phyloP scores from a whole-genome alignment of 2,113 vertebrate genomes.

The Notothenia coriiceps region DNA sequence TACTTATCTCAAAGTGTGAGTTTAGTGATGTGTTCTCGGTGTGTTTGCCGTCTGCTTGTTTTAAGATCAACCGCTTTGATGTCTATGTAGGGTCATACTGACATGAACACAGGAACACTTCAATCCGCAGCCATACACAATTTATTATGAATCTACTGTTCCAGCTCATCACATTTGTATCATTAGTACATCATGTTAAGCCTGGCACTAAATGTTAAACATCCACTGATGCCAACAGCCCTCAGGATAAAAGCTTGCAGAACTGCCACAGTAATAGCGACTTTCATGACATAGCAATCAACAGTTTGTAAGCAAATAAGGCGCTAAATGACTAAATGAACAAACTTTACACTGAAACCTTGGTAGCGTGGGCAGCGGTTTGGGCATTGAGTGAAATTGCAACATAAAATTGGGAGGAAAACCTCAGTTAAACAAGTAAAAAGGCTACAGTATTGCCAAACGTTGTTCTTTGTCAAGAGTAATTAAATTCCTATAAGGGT shows the following conservation, averaged over 20 bases:
- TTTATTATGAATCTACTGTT: slow-evolving; percentile 45
- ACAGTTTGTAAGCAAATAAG: slow-evolving; percentile 49
- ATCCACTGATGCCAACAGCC: slow-evolving; percentile 29
- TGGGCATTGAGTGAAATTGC: not conserved
- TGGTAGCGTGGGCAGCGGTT: not conserved
- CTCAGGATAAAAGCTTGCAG: slow-evolving; percentile 13
- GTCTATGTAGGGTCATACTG: slow-evolving; percentile 28
- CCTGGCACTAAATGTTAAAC: slow-evolving; percentile 35
- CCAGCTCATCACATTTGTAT: slow-evolving; percentile 55
- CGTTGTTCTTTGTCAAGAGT: not conserved
- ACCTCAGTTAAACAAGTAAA: not conserved
- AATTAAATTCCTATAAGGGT: not conserved
- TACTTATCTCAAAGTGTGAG: slow-evolving; percentile 17
- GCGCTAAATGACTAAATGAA: slow-evolving; percentile 26
- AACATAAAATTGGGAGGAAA: not conserved
- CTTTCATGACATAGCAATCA: slow-evolving; percentile 31
- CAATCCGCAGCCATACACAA: slow-evolving; percentile 2
- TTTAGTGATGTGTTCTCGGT: not conserved
- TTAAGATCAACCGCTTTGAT: slow-evolving; percentile 41
- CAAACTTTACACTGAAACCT: slow-evolving; percentile 9
- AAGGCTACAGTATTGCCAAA: not conserved
- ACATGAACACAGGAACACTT: slow-evolving; percentile 17
- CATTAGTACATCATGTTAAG: slow-evolving; percentile 52
- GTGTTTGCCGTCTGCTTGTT: slow-evolving; percentile 20
- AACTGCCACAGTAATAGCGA: slow-evolving; percentile 27